Base-by-base conservation (phyloP, 2,888 invertebrate species). In the Perizoma affinitatum region DNA sequence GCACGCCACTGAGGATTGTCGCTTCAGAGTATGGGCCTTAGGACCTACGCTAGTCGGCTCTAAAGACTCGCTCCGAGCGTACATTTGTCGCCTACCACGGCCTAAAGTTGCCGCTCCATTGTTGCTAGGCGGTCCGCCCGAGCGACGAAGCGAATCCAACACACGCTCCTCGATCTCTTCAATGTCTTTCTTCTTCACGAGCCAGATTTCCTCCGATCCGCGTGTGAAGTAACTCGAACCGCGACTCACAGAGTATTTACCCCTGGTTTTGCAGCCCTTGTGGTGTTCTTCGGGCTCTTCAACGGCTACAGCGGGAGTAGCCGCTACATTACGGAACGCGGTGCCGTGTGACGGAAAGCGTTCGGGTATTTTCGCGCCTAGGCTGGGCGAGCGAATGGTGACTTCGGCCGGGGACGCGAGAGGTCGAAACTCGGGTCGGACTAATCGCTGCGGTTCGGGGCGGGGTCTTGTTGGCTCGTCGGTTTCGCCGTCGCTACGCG, bases 171-270 rank as follows among this genome's bases (percentile, higher is more conserved):
- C 92, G 34, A 92, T 91, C 70, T 90, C 92, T 52, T 92, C 91
- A 1, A 92, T 92, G 47, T 92, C 92, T 68, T 91, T 92, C 73
- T 92, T 92, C 75, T 92, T 92, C n/a, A 92, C 92, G 44, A 92
- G 78, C 92, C 92, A 92, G 46, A 92, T 92, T 70, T 92, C 92
- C 60, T 92, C 92, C 0, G 92, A 87, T 9, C 92, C 92, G 48
- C 92, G 77, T 1, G 89, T 90, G 76, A 89, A 91, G 74, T 91
- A 92, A 63, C 90, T 89, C 34, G 90, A 89, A 0, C 90, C 90
- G 66, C 91, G 91, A 68, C 88, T 88, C 33, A 90, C 88, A 10
- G 88, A 87, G 62, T 86, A 85, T 68, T 90, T 87, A 47, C 74
- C 82, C 73, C 88, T 88, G 40, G 83, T 70, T 73, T 90, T 91